Percentiles rank a stretch among this genome's conserved stretches.
Evolutionary conservation across 2,888 invertebrate species (phyloP).

Genomic region (Coleophora deauratella): DNA sequence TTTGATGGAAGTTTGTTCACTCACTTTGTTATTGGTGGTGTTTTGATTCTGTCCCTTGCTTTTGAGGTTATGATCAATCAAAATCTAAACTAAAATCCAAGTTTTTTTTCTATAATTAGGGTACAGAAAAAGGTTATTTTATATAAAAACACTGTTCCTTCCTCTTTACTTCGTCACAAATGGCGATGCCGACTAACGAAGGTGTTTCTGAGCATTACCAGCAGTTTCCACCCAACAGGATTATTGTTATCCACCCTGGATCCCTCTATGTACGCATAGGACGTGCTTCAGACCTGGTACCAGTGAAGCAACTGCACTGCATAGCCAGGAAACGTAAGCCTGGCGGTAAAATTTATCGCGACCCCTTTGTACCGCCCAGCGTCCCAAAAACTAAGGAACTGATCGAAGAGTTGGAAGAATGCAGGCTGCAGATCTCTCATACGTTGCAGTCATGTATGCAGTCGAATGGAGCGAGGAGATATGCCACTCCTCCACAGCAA

Average conservation of each 20-base stretch:
- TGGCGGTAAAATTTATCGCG: slow-evolving; percentile 73
- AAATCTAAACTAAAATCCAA: no score
- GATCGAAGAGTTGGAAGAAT: slow-evolving; percentile 87
- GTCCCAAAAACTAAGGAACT: slow-evolving; percentile 79
- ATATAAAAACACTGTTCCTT: background rate
- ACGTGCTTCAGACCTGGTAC: slow-evolving; percentile 90
- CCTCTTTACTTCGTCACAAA: slow-evolving; percentile 19
- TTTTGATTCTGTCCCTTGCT: no score
- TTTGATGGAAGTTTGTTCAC: no score
- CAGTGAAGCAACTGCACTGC: slow-evolving; percentile 88
- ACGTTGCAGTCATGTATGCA: slow-evolving; percentile 90
- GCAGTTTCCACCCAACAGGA: slow-evolving; percentile 84
- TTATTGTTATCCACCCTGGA: slow-evolving; percentile 96
- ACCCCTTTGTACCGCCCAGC: slow-evolving; percentile 78
- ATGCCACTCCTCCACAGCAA: slow-evolving; percentile 92
- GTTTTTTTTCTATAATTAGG: no score
- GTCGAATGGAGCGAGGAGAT: slow-evolving; percentile 84
- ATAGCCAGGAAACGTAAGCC: slow-evolving; percentile 80
- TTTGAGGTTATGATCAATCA: no score
- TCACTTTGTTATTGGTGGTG: no score
- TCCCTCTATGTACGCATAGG: slow-evolving; percentile 92
- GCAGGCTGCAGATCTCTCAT: slow-evolving; percentile 86
- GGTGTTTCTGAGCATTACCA: slow-evolving; percentile 62
- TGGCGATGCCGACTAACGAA: slow-evolving; percentile 55
- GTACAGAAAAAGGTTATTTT: no score